Conservation (phyloP, 2,888 invertebrate genomes). For the Rhingia rostrata region DNA sequence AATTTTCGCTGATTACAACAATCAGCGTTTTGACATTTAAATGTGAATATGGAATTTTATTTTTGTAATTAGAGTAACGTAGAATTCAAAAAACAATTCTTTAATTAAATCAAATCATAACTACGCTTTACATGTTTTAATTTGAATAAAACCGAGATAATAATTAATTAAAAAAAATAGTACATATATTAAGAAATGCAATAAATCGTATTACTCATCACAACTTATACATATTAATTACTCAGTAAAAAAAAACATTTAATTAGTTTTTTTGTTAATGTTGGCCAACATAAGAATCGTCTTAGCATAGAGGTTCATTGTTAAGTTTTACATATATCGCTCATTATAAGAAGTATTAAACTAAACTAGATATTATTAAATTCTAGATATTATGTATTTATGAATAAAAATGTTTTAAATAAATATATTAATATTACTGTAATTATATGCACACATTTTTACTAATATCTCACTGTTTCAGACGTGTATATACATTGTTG, state of each 20-base stretch:
- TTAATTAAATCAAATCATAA: constrained; percentile 14
- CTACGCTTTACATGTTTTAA: constrained; percentile 16
- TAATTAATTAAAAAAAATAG: neutral
- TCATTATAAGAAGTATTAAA: constrained; percentile 19
- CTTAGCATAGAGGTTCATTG: constrained; percentile 35
- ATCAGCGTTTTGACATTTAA: too few relatives aligned
- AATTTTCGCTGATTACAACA: too few relatives aligned
- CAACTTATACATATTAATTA: constrained; percentile 23
- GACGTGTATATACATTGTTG: constrained; percentile 37
- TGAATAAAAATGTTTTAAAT: constrained; percentile 5
- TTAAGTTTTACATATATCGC: constrained; percentile 46
- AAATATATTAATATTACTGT: constrained; percentile 7
- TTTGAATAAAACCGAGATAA: neutral
- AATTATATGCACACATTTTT: constrained; percentile 18
- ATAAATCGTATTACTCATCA: constrained; percentile 10
- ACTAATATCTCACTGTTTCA: constrained; percentile 20
- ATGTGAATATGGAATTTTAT: too few relatives aligned
- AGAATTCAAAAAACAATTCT: neutral
- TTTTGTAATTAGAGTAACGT: neutral
- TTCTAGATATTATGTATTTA: constrained; percentile 14
- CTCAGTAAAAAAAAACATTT: constrained; percentile 3
- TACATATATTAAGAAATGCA: constrained; percentile 16
- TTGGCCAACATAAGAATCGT: constrained; percentile 20
- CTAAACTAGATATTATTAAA: neutral
- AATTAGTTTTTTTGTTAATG: constrained; percentile 9